phyloP scores from a whole-genome alignment of 2,113 vertebrate genomes.

The Corythornis madagascariensis region DNA sequence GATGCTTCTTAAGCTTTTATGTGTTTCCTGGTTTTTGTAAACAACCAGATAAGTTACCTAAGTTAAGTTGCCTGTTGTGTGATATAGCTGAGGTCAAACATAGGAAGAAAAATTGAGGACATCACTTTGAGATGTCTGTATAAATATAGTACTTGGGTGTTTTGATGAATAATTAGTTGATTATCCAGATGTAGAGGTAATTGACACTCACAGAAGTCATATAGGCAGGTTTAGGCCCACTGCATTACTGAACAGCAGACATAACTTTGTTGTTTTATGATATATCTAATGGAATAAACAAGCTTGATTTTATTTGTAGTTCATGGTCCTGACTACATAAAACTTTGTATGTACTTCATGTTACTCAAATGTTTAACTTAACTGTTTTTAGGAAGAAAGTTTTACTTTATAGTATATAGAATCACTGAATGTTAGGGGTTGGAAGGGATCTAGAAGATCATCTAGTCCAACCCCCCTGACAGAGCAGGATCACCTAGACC shows the following conservation, averaged over 20 bases:
- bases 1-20: background rate
- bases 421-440: no score
- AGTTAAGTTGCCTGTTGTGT: background rate
- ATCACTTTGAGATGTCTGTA: background rate
- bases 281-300: background rate
- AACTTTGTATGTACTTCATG: background rate
- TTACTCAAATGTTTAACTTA: background rate
- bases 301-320: background rate
- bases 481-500: no score
- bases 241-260: background rate
- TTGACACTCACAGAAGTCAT: background rate
- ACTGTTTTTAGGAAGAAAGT: background rate
- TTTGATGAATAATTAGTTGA: background rate
- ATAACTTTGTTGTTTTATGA: background rate
- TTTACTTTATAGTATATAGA: background rate
- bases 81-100: fast-evolving
- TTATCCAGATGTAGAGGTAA: background rate
- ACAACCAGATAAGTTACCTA: no score
- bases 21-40: background rate
- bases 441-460: no score
- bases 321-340: background rate
- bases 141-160: background rate
- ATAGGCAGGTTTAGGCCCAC: background rate
- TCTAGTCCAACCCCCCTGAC: no score
- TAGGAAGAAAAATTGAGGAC: background rate